phyloP scores from a whole-genome alignment of 2,797 vertebrate species.

The Onychomys torridus region DNA sequence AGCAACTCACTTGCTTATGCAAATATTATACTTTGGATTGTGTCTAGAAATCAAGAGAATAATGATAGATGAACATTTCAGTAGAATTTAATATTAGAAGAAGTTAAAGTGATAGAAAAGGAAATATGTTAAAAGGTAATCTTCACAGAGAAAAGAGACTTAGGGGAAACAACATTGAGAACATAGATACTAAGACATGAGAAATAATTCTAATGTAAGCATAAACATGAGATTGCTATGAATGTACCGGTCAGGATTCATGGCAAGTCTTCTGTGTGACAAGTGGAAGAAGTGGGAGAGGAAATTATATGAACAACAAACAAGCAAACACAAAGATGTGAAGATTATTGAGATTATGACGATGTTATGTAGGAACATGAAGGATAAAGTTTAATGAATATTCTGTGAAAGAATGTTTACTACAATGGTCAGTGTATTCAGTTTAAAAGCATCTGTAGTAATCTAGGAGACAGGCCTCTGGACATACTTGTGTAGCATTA shows the following conservation, averaged over 20 bases:
- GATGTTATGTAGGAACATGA: not conserved
- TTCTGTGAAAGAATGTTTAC: not conserved
- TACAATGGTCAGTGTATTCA: not conserved
- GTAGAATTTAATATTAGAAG: not conserved
- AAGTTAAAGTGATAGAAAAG: not conserved
- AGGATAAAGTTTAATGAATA: not conserved
- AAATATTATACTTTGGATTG: slow-evolving; percentile 3
- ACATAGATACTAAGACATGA: not conserved
- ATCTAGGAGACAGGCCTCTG: not conserved
- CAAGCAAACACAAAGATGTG: not conserved
- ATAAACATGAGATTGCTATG: not conserved
- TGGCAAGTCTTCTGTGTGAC: not conserved
- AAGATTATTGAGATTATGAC: not conserved
- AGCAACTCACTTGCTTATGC: not conserved
- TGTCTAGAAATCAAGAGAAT: slow-evolving; percentile 33
- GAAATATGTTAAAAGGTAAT: not conserved
- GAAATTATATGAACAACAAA: not conserved
- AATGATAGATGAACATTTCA: not conserved
- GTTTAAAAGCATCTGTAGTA: not conserved
- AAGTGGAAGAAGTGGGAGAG: not conserved
- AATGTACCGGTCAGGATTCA: not conserved
- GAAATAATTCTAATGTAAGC: not conserved
- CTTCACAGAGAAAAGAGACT: not conserved
- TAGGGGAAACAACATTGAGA: not conserved
- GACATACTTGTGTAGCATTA: not conserved